Evolutionary conservation across 2,113 vertebrate genomes (phyloP), one percentile per base, ranked within the genome.

Genomic region (Tupaia tana): DNA sequence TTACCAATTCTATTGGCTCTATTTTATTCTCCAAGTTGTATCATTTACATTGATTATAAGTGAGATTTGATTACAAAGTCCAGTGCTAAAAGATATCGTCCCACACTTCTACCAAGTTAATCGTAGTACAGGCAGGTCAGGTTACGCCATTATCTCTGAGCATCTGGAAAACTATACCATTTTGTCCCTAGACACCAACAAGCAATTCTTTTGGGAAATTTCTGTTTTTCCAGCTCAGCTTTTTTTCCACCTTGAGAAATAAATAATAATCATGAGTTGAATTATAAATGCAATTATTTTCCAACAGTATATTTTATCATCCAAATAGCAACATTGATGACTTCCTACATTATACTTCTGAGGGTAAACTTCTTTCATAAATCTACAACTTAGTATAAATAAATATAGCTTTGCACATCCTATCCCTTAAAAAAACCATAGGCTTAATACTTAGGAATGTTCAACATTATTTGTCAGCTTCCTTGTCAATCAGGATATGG

Each of bases 161-260:
- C 96, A 97, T 95, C 96, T 97, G 96, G 96, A 97, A 97, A 97
- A 94, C 54, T 93, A 71, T 59, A 74, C 74, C 63, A 83, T 96
- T 93, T 91, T 27, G 75, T 96, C 86, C 86, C 91, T 61, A 75
- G 77, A 19, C 3, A 90, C 86, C 71, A 75, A 86, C n/a, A 93
- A 91, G 56, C 54, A 91, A 89, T 64, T 34, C 97, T 94, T 90
- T 64, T 86, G 96, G 78, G 94, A 96, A 84, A 88, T 93, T 86
- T 93, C 81, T 93, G 29, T 95, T 97, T 96, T 93, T 95, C 31
- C 16, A 85, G 56, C 7, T 94, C 77, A 91, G 43, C 7, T 74
- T 69, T 78, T 90, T 73, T 95, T 85, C 59, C 29, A 83, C 12
- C 18, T 70, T 94, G 85, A 93, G 83, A 95, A 94, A 95, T 91